Percentiles rank a stretch among this genome's conserved stretches.
Evolutionary conservation across 2,888 invertebrate genomes (phyloP).

Genomic region (Agriopis marginaria): DNA sequence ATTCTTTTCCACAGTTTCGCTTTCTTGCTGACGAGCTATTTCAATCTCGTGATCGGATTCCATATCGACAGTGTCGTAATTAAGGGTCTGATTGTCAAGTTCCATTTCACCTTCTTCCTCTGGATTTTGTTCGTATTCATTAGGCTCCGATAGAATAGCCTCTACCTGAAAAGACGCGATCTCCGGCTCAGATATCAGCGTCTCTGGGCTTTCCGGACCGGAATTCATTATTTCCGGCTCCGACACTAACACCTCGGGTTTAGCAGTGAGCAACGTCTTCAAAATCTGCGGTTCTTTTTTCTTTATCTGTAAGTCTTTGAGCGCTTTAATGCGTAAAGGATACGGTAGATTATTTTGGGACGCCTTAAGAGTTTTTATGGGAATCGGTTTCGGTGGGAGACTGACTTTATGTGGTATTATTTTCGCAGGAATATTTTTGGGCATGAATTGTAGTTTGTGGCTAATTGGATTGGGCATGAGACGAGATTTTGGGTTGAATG

Average conservation of each 20-base stretch:
- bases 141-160: conserved; percentile 80
- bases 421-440: conserved; percentile 68
- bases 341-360: conserved; percentile 77
- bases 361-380: conserved; percentile 68
- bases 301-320: conserved; percentile 83
- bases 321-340: conserved; percentile 80
- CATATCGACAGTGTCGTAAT: conserved; percentile 82
- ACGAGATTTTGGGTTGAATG: conserved; percentile 81
- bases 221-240: conserved; percentile 83
- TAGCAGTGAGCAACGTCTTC: conserved; percentile 80
- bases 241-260: conserved; percentile 79
- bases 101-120: conserved; percentile 65
- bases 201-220: conserved; percentile 83
- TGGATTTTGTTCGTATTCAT: conserved; percentile 65
- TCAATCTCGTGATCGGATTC: conserved; percentile 84
- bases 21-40: conserved; percentile 73
- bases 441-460: conserved; percentile 77
- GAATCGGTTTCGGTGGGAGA: conserved; percentile 73
- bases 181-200: conserved; percentile 82
- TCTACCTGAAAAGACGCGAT: conserved; percentile 84
- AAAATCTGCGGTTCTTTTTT: conserved; percentile 83
- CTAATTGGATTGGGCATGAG: conserved; percentile 82
- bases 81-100: conserved; percentile 65
- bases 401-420: conserved; percentile 66
- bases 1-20: conserved; percentile 47